A percentile compares a stretch with the other conserved stretches of the same genome.
Evolutionary conservation across 1,140 invertebrate genomes (phyloP).

Genomic region (Diploscapter pachys): DNA sequence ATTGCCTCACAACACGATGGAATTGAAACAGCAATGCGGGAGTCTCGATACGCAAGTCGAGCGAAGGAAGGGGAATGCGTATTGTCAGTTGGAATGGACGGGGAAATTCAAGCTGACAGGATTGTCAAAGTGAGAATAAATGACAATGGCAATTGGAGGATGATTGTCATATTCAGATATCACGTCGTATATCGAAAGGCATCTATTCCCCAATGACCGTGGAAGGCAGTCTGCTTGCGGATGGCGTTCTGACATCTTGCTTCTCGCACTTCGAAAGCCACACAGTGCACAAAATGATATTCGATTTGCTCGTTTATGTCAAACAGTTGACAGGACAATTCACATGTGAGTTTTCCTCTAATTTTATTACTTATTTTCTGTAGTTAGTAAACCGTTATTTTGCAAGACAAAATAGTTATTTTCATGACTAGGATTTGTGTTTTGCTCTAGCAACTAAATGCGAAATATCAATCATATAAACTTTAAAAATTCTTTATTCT

Average conservation of each 20-base stretch:
- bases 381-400: too few species aligned
- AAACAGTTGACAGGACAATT: too few species aligned
- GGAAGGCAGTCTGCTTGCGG: constrained; percentile 82
- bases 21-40: constrained; percentile 14
- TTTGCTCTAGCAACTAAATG: too few species aligned
- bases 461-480: too few species aligned
- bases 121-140: constrained; percentile 25
- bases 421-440: too few species aligned
- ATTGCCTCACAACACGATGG: constrained; percentile 13
- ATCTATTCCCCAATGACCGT: constrained; percentile 83
- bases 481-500: too few species aligned
- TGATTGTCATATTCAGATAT: constrained; percentile 14
- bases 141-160: not conserved
- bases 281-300: constrained; percentile 61
- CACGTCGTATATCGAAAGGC: constrained; percentile 66
- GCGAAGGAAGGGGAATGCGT: constrained; percentile 38
- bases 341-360: too few species aligned
- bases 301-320: not conserved
- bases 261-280: constrained; percentile 85
- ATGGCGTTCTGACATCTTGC: constrained; percentile 84
- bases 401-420: too few species aligned
- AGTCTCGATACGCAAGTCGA: constrained; percentile 31
- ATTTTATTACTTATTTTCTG: too few species aligned
- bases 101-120: constrained; percentile 28
- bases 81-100: constrained; percentile 16